Evolutionary conservation across 2,797 vertebrate species (phyloP).

Genomic region (Schizopygopsis pylzovi): DNA sequence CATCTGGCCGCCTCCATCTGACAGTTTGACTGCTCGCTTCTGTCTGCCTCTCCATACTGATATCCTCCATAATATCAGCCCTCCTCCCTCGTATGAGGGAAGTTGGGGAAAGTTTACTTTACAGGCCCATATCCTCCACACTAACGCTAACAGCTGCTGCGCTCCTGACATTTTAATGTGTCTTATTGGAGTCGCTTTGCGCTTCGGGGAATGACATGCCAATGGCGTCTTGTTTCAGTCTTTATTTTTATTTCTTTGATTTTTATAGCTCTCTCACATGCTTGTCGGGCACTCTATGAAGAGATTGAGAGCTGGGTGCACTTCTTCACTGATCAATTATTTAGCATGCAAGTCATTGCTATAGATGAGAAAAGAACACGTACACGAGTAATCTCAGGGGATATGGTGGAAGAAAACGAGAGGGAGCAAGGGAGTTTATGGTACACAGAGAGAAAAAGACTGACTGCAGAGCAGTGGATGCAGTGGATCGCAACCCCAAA

Average conservation of each 20-base stretch:
- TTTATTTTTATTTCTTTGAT: slow-evolving; percentile 40
- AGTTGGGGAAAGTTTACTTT: slow-evolving; percentile 78
- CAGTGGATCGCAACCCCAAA: not conserved
- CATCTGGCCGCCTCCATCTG: slow-evolving; percentile 77
- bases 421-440: slow-evolving; percentile 5
- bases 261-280: slow-evolving; percentile 53
- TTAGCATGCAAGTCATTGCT: slow-evolving; percentile 56
- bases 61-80: slow-evolving; percentile 66
- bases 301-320: slow-evolving; percentile 49
- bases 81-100: slow-evolving; percentile 55
- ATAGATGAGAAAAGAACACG: slow-evolving; percentile 55
- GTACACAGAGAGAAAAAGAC: slow-evolving; percentile 8
- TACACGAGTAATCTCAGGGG: slow-evolving; percentile 61
- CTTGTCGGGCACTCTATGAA: slow-evolving; percentile 46
- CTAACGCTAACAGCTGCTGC: slow-evolving; percentile 71
- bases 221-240: slow-evolving; percentile 55
- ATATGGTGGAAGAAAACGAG: slow-evolving; percentile 20
- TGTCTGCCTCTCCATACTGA: slow-evolving; percentile 68
- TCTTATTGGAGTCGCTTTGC: slow-evolving; percentile 68
- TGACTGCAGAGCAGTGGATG: slow-evolving; percentile 37
- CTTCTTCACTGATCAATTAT: slow-evolving; percentile 65
- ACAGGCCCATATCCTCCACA: slow-evolving; percentile 60
- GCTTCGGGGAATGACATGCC: slow-evolving; percentile 64
- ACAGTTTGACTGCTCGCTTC: slow-evolving; percentile 80
- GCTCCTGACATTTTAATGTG: slow-evolving; percentile 73